Conservation (phyloP, 2,888 invertebrate genomes). For the Bruchidius siliquastri region DNA sequence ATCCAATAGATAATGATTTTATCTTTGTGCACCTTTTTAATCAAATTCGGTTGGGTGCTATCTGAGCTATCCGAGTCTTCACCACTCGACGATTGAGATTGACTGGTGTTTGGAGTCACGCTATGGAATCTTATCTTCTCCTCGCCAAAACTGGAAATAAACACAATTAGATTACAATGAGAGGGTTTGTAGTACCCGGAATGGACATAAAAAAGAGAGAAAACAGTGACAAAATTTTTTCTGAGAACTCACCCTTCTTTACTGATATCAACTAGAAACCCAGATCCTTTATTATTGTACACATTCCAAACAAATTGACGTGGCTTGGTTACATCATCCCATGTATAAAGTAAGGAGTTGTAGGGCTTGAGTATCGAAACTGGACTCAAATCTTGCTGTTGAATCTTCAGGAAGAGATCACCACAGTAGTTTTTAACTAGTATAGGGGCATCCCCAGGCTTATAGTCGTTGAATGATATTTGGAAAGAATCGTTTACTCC, state of each 20-base stretch:
- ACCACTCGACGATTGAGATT: slow-evolving; percentile 52
- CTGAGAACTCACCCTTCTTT: slow-evolving; percentile 63
- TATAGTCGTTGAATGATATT: slow-evolving; percentile 71
- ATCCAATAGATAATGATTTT: slow-evolving; percentile 78
- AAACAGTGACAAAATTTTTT: too few relatives aligned
- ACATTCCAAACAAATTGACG: slow-evolving; percentile 75
- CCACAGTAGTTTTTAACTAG: slow-evolving; percentile 80
- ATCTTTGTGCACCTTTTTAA: slow-evolving; percentile 65
- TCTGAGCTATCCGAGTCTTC: slow-evolving; percentile 50
- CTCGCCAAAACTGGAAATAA: slow-evolving; percentile 56
- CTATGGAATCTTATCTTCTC: slow-evolving; percentile 70
- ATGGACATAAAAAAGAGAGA: too few relatives aligned
- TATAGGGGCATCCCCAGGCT: slow-evolving; percentile 74
- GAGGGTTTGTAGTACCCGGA: too few relatives aligned
- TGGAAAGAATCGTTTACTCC: slow-evolving; percentile 69
- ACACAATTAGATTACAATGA: slow-evolving; percentile 2
- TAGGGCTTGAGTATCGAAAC: slow-evolving; percentile 73
- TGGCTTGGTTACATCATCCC: slow-evolving; percentile 77
- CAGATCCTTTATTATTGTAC: slow-evolving; percentile 71
- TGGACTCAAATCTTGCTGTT: slow-evolving; percentile 59
- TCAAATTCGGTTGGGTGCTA: slow-evolving; percentile 41
- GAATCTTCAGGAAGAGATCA: slow-evolving; percentile 73
- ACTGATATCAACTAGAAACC: slow-evolving; percentile 66
- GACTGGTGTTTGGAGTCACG: slow-evolving; percentile 52
- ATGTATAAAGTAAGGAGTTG: slow-evolving; percentile 73